phyloP scores from a whole-genome alignment of 2,888 invertebrate species.

The Criorhina ranunculi region DNA sequence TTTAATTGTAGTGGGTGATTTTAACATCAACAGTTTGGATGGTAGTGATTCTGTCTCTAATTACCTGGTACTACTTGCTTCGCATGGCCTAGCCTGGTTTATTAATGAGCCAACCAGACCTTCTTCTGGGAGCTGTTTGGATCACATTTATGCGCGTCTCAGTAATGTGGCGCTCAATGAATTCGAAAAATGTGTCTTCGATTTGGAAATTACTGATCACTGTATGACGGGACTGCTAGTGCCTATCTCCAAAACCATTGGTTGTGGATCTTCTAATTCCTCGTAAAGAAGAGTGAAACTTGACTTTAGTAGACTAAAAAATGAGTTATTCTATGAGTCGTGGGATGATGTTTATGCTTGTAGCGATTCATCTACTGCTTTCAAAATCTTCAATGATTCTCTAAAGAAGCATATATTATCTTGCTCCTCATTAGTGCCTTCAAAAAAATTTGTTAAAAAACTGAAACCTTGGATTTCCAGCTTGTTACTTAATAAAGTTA shows the following conservation, averaged over 20 bases:
- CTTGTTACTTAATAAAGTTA: too few relatives aligned
- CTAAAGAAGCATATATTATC: too few relatives aligned
- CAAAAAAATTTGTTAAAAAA: too few relatives aligned
- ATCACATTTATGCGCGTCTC: slow-evolving; percentile 27
- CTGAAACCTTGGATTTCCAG: too few relatives aligned
- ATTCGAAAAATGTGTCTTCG: too few relatives aligned
- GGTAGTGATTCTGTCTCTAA: neutral
- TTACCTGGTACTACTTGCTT: slow-evolving; percentile 7
- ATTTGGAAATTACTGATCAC: too few relatives aligned
- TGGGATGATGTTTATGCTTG: too few relatives aligned
- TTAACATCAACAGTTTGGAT: slow-evolving; percentile 29
- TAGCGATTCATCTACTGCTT: neutral
- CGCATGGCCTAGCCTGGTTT: slow-evolving; percentile 29
- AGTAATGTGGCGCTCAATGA: neutral
- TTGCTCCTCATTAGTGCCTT: too few relatives aligned
- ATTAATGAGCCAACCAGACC: neutral
- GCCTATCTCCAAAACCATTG: neutral
- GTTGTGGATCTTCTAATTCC: neutral
- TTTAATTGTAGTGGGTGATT: slow-evolving; percentile 7
- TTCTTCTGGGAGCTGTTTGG: slow-evolving; percentile 19
- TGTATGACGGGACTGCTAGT: slow-evolving; percentile 11
- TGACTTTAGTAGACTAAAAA: too few relatives aligned
- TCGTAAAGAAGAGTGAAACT: too few relatives aligned
- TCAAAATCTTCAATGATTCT: too few relatives aligned
- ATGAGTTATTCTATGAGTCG: too few relatives aligned